Base-by-base conservation (phyloP, 92 coral and sea anemone genomes). In the Epizoanthus scotinus region DNA sequence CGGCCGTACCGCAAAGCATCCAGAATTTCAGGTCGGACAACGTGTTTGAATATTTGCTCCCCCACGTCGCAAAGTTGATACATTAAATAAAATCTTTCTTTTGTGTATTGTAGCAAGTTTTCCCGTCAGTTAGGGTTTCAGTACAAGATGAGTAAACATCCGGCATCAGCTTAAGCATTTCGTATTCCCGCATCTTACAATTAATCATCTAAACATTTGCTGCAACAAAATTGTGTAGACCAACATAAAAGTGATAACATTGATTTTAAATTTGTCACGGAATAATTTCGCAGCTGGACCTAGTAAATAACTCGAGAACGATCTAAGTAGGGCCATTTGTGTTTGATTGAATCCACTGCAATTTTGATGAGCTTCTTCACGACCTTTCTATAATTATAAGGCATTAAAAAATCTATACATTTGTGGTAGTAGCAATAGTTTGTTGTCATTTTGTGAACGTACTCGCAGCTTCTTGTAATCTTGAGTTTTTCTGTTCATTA, bases 191-290 rank as follows among this genome's bases (percentile, higher is more conserved):
- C 17, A 19, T 54, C 19, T 54, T 19, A 8, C 3, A 54, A 54
- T 54, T 54, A 8, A 54, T 8, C 4, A 54, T 19, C 14, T 54
- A 15, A 3, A 19, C 59, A 8, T 54, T 54, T 14, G 59, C 0
- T 14, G 59, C 59, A 8, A 54, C 59, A 54, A 54, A 54, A 8
- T 54, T 19, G 14, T 54, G 14, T 13, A 54, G 59, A 13, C 59
- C 20, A 13, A n/a, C n/a, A n/a, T n/a, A 54, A 8, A 50, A 80
- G 67, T 47, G 75, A 18, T n/a, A 80, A 12, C 31, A 73, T 62
- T 1, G 63, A n/a, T 80, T 65, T 65, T 40, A 77, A 80, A 15
- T 80, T 65, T 54, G 59, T 54, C 59, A 54, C 17, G 20, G 12
- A 19, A 2, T 54, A 1, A 2, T 54, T 13, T 19, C 20, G 17